Base-by-base conservation (phyloP, 2,797 vertebrate genomes). In the Danio choprae region DNA sequence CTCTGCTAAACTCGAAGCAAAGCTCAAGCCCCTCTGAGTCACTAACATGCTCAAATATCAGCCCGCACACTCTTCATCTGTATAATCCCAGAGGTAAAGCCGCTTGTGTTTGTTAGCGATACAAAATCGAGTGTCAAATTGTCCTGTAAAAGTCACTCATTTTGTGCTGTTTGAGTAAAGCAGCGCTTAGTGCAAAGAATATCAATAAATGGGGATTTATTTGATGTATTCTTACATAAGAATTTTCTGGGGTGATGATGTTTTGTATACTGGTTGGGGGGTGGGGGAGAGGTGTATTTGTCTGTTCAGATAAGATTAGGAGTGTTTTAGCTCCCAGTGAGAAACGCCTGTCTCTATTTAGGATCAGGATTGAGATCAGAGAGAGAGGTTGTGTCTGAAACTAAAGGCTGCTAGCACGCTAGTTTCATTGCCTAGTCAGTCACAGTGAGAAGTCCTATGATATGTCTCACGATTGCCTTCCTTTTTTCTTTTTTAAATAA, bases 1-100 rank as follows among this genome's bases (percentile, higher is more conserved):
- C 55, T 67, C 50, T 38, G 69, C 78, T 73, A 53, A 67, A 74
- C 71, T 55, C 29, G 73, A 75, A 72, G 48, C 51, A 60, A 63
- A 67, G 43, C 65, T 64, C 44, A 56, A 75, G 7, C 59, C 44
- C 51, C 50, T 73, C 55, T n/a, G 63, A 77, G n/a, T 60, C 55
- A 56, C 38, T 68, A 74, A 38, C 70, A 44, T 20, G 22, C 68
- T 55, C 29, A 59, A 71, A 64, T 10, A 48, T 81, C 48, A 44
- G 38, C 74, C 55, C 10, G 2, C 43, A n/a, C 41, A 7, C 72
- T 29, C 68, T 56, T 65, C 55, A 20, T 55, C 8, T 55, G n/a
- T 36, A 60, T 55, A 62, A 44, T 53, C 65, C 56, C 41, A 59
- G 41, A 59, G 20, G 40, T 36, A 73, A 73, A n/a, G 55, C 6